phyloP scores from a whole-genome alignment of 2,888 invertebrate species.

The Xylophagus ater region DNA sequence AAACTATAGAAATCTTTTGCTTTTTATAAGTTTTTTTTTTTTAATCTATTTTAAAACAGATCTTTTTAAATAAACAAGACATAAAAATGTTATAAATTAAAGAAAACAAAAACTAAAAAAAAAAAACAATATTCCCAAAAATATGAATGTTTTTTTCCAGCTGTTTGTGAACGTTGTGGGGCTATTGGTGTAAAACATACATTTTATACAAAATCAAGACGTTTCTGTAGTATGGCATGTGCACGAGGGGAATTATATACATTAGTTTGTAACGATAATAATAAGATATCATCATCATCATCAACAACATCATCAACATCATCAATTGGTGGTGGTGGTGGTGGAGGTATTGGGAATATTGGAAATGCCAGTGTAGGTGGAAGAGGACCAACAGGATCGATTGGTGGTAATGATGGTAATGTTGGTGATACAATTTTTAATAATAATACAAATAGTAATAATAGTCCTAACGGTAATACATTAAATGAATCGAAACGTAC shows the following conservation, averaged over 20 bases:
- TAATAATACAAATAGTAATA: slow-evolving; percentile 10
- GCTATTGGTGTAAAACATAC: slow-evolving; percentile 77
- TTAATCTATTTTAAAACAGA: too few relatives aligned
- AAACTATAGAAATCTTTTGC: too few relatives aligned
- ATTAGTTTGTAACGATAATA: slow-evolving; percentile 33
- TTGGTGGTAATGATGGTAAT: slow-evolving; percentile 14
- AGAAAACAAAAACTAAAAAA: neutral
- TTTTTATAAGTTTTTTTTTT: too few relatives aligned
- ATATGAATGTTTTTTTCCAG: slow-evolving; percentile 39
- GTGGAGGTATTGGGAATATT: neutral
- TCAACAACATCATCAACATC: slow-evolving; percentile 15
- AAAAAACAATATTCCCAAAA: slow-evolving; percentile 6
- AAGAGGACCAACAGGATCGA: slow-evolving; percentile 6
- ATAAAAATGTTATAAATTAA: neutral
- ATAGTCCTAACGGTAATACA: slow-evolving; percentile 8
- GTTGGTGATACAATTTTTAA: neutral
- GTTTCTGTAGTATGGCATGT: slow-evolving; percentile 72
- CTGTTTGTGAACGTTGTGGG: slow-evolving; percentile 75
- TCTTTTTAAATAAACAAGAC: neutral
- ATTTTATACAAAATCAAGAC: slow-evolving; percentile 70
- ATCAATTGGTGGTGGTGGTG: slow-evolving; percentile 5
- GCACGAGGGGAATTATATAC: slow-evolving; percentile 47
- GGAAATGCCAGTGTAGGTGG: slow-evolving; percentile 9
- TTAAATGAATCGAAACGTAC: slow-evolving; percentile 19
- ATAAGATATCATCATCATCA: slow-evolving; percentile 17